phyloP scores from a whole-genome alignment of 1,140 invertebrate genomes.

The Octopus sinensis region DNA sequence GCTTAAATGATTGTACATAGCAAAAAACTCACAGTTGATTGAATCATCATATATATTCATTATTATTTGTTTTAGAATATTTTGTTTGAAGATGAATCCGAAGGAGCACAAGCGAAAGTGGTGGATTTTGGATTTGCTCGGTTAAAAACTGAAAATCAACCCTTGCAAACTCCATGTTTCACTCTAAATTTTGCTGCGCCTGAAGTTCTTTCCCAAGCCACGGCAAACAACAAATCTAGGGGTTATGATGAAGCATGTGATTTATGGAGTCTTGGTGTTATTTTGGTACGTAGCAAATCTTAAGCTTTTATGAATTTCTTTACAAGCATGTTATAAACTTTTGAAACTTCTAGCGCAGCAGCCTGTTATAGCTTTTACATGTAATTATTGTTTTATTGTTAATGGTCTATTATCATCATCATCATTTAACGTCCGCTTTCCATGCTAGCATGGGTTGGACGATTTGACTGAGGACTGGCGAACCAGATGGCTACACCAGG shows the following conservation, averaged over 20 bases:
- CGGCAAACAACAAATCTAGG: slow-evolving; percentile 46
- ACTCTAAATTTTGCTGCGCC: slow-evolving; percentile 88
- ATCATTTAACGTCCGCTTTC: too few relatives aligned
- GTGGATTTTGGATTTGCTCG: slow-evolving; percentile 90
- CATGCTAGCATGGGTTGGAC: too few relatives aligned
- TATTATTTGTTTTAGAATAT: slow-evolving; percentile 65
- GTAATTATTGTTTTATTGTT: too few relatives aligned
- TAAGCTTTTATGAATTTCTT: too few relatives aligned
- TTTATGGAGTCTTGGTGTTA: slow-evolving; percentile 87
- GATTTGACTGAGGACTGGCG: too few relatives aligned
- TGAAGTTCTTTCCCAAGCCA: slow-evolving; percentile 71
- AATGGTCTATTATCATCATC: too few relatives aligned
- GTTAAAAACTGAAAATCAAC: slow-evolving; percentile 68
- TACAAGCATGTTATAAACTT: too few relatives aligned
- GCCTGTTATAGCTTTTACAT: too few relatives aligned
- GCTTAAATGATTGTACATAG: too few relatives aligned
- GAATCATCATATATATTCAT: neutral
- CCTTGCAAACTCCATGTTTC: slow-evolving; percentile 79
- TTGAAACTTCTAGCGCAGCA: too few relatives aligned
- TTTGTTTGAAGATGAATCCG: slow-evolving; percentile 66
- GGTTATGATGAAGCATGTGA: slow-evolving; percentile 86
- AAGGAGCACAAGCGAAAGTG: slow-evolving; percentile 73
- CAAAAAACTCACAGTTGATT: too few relatives aligned
- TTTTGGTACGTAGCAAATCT: slow-evolving; percentile 63
- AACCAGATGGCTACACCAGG: too few relatives aligned